Conservation (phyloP, 2,797 vertebrate species). For the Ctenochaetus hawaiiensis region DNA sequence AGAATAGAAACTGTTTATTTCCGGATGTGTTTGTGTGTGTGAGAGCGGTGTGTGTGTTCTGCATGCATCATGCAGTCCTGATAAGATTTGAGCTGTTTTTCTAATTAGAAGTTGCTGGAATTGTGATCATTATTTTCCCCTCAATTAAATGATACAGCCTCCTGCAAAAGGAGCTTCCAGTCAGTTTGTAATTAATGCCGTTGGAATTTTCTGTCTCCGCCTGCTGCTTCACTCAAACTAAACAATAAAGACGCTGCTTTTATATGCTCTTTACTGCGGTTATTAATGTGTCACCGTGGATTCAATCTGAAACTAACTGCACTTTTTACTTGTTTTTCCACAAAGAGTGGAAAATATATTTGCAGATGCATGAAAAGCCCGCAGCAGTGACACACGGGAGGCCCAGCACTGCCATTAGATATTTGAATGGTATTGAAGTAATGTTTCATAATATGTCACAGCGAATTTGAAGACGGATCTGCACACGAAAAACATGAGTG, state of each 20-base stretch:
- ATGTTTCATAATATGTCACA: too few species aligned
- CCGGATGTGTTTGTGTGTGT: slow-evolving; percentile 44
- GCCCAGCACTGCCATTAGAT: background rate
- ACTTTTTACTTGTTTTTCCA: slow-evolving; percentile 33
- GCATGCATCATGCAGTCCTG: slow-evolving; percentile 78
- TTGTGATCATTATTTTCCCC: slow-evolving; percentile 86
- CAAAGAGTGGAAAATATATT: slow-evolving; percentile 3
- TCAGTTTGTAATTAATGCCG: slow-evolving; percentile 87
- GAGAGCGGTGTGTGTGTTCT: slow-evolving; percentile 60
- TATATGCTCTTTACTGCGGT: slow-evolving; percentile 48
- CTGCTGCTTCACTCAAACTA: slow-evolving; percentile 54
- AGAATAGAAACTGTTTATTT: slow-evolving; percentile 59
- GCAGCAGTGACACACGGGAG: background rate
- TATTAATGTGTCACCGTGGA: slow-evolving; percentile 44
- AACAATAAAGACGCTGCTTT: slow-evolving; percentile 29
- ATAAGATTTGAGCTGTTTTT: slow-evolving; percentile 88
- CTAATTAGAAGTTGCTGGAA: slow-evolving; percentile 88
- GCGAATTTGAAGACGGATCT: too few species aligned
- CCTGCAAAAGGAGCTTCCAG: slow-evolving; percentile 81
- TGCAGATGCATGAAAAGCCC: background rate
- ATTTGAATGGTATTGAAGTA: background rate
- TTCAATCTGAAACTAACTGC: slow-evolving; percentile 29
- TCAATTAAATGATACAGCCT: slow-evolving; percentile 88
- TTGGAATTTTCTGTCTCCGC: slow-evolving; percentile 53
- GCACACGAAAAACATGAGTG: too few species aligned